Percentiles rank a stretch among this genome's conserved stretches.
Conservation (phyloP, 2,113 vertebrate species). For the Acanthochromis polyacanthus region DNA sequence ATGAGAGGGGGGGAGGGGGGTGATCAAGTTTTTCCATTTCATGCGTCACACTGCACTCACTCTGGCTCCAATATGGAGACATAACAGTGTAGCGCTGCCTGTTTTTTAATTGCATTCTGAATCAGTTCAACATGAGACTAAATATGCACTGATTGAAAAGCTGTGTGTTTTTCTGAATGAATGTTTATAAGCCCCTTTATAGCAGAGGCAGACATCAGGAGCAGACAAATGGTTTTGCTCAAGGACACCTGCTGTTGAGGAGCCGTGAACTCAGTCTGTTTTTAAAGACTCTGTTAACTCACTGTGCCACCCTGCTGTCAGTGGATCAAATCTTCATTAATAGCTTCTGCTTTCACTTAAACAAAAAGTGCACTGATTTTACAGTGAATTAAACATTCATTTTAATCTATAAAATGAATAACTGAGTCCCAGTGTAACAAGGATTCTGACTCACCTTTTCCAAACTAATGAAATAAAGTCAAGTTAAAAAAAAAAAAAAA, state of each 20-base stretch:
- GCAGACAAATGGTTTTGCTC: slow-evolving; percentile 9
- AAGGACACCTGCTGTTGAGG: slow-evolving; percentile 36
- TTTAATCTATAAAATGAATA: background rate
- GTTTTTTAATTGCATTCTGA: background rate
- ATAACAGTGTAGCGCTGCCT: background rate
- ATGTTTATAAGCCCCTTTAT: too few relatives aligned
- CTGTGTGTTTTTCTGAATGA: background rate
- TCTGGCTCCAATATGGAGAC: slow-evolving; percentile 5
- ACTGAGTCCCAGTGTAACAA: background rate
- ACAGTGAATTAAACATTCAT: background rate
- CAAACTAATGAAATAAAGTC: slow-evolving; percentile 7
- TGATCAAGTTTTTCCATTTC: slow-evolving; percentile 56
- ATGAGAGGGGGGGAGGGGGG: slow-evolving; percentile 5
- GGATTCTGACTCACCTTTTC: background rate
- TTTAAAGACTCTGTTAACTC: slow-evolving; percentile 4
- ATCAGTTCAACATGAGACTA: too few relatives aligned
- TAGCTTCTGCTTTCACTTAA: background rate
- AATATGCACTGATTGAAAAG: background rate
- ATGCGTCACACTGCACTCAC: background rate
- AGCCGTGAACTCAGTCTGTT: background rate
- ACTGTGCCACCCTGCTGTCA: slow-evolving; percentile 14
- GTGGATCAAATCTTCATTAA: background rate
- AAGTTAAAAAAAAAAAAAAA: slow-evolving; percentile 23
- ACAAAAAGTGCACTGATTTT: background rate
- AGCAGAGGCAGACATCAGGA: background rate